Evolutionary conservation across 2,113 vertebrate species (phyloP).

Genomic region (Canis aureus): DNA sequence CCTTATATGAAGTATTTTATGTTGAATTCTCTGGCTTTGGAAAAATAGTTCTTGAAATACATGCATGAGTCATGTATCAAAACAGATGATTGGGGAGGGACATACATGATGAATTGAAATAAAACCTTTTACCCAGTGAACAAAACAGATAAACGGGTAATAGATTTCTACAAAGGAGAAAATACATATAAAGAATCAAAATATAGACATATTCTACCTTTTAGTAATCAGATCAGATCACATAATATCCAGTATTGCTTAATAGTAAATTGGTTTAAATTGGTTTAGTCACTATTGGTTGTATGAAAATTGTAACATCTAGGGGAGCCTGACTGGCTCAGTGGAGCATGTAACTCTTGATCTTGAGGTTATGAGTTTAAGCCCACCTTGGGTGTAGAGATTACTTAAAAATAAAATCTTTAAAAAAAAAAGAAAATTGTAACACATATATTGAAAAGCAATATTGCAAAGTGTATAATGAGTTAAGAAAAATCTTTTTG

Average conservation of each 20-base stretch:
- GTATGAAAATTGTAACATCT: not conserved
- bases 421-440: constrained; percentile 24
- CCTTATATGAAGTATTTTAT: not conserved
- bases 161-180: not conserved
- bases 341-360: not conserved
- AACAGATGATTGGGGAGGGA: not conserved
- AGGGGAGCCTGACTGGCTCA: not conserved
- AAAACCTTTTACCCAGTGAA: not conserved
- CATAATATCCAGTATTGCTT: constrained; percentile 10
- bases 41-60: constrained; percentile 57
- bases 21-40: constrained; percentile 44
- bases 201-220: constrained; percentile 39
- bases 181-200: constrained; percentile 29
- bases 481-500: not conserved
- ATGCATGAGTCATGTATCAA: not conserved
- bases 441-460: constrained; percentile 26
- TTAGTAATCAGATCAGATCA: constrained; percentile 38
- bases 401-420: not conserved
- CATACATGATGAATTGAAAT: not conserved
- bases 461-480: not conserved
- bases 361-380: not conserved
- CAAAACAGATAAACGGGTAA: not conserved
- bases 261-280: constrained; percentile 21
- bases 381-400: not conserved
- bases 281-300: not conserved